Conservation (phyloP, 1,140 invertebrate species). For the Gyrodactylus bullatarudis region DNA sequence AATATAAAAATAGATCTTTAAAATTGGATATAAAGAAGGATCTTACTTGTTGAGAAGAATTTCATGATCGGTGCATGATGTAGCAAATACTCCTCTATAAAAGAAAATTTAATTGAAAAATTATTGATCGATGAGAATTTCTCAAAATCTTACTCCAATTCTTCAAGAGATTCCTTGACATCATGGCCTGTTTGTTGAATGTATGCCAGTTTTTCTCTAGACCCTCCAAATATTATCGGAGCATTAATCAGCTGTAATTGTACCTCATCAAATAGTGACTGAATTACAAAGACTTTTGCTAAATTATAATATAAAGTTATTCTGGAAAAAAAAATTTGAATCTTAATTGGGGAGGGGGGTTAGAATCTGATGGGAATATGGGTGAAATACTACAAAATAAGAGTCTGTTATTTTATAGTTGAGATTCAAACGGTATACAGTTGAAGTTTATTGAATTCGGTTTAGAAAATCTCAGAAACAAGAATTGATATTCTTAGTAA, state of each 20-base stretch:
- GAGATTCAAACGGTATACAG: too few relatives aligned
- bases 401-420: too few relatives aligned
- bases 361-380: too few relatives aligned
- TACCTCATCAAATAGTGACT: background rate
- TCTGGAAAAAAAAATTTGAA: too few relatives aligned
- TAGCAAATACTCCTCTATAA: slow-evolving; percentile 1
- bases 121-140: background rate
- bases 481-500: too few relatives aligned
- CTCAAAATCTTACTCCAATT: background rate
- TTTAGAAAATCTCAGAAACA: too few relatives aligned
- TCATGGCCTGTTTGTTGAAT: background rate
- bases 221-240: background rate
- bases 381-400: too few relatives aligned
- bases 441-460: too few relatives aligned
- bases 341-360: too few relatives aligned
- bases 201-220: background rate
- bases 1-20: background rate
- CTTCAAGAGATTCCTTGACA: background rate
- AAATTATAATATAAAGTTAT: background rate
- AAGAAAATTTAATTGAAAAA: background rate
- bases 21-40: background rate
- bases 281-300: background rate
- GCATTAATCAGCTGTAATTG: background rate
- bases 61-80: slow-evolving; percentile 3
- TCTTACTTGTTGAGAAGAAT: background rate